phyloP scores from a whole-genome alignment of 1,140 invertebrate genomes.

The Heliconius hewitsoni region DNA sequence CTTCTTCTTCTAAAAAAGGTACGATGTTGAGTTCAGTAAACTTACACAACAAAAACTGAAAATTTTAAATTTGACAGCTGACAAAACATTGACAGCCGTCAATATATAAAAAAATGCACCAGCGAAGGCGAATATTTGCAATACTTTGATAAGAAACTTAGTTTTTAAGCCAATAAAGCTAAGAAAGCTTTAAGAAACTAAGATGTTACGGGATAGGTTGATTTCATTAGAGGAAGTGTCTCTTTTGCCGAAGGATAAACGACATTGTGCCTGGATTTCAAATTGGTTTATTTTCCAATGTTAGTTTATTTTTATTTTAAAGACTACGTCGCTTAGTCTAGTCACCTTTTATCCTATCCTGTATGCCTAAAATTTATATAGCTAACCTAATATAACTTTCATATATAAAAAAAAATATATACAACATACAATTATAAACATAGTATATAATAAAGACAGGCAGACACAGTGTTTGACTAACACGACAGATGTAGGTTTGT shows the following conservation, averaged over 20 bases:
- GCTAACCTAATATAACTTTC: too few species aligned
- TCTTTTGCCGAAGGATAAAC: slow-evolving; percentile 18
- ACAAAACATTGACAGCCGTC: slow-evolving; percentile 2
- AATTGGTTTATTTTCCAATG: slow-evolving; percentile 21
- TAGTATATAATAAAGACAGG: too few species aligned
- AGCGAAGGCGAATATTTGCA: neutral
- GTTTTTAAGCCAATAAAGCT: slow-evolving; percentile 11
- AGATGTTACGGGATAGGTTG: slow-evolving; percentile 18
- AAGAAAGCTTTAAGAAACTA: slow-evolving; percentile 1
- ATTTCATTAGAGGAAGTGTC: slow-evolving; percentile 17
- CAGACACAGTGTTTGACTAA: too few species aligned
- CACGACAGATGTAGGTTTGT: neutral
- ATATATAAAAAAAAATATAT: too few species aligned
- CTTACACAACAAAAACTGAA: too few species aligned
- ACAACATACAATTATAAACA: too few species aligned
- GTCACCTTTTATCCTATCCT: too few species aligned
- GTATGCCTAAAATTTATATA: too few species aligned
- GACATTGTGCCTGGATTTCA: slow-evolving; percentile 15
- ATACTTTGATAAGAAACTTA: slow-evolving; percentile 2
- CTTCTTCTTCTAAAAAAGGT: too few species aligned
- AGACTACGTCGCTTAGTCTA: neutral
- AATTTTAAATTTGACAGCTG: too few species aligned
- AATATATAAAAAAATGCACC: neutral
- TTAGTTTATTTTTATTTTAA: slow-evolving; percentile 10
- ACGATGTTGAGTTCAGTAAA: too few species aligned